phyloP scores from a whole-genome alignment of 1,140 invertebrate genomes.

The Pseudomyrmex flavicornis region DNA sequence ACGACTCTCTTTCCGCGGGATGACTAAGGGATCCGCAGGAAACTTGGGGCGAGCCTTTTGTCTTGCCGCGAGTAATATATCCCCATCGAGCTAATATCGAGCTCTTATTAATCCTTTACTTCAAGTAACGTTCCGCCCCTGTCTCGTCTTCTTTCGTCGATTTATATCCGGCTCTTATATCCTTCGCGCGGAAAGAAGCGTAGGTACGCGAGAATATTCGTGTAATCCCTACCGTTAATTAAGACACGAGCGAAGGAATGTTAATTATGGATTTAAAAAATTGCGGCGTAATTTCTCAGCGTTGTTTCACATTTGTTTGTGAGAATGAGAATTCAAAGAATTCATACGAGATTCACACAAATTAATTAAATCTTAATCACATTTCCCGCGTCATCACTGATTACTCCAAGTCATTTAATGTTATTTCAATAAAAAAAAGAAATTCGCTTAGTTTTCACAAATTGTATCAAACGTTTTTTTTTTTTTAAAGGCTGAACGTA shows the following conservation, averaged over 20 bases:
- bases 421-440: no score
- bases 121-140: background rate
- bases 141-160: background rate
- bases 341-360: no score
- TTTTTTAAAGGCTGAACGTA: no score
- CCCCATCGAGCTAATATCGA: conserved; percentile 43
- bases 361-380: no score
- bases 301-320: no score
- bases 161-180: conserved; percentile 9
- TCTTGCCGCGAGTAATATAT: conserved; percentile 43
- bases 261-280: no score
- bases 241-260: background rate
- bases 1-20: background rate
- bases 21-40: conserved; percentile 1
- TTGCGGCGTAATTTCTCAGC: no score
- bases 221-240: background rate
- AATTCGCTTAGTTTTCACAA: no score
- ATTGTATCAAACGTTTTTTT: no score
- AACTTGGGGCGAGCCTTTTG: conserved; percentile 30
- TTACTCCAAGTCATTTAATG: no score
- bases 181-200: background rate
- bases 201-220: background rate
- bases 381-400: no score
- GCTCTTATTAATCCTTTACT: conserved; percentile 45
- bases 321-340: no score